Conservation (phyloP, 2,888 invertebrate species). For the Heliothis peltigera region DNA sequence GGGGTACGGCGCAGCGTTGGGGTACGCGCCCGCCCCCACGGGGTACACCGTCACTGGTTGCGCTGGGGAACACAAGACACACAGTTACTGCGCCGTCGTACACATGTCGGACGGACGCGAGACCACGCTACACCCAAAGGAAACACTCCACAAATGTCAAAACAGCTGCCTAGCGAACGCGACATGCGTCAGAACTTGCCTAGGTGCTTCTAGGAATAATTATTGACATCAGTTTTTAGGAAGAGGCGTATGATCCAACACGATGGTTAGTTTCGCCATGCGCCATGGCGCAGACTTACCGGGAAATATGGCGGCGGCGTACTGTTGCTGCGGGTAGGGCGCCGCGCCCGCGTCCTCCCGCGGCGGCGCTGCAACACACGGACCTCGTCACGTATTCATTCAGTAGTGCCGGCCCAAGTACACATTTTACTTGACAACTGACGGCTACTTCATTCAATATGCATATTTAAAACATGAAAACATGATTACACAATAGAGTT, state of each 20-base stretch:
- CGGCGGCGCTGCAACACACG: constrained; percentile 58
- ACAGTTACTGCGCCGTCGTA: neutral
- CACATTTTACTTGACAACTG: neutral
- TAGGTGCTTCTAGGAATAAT: too few relatives aligned
- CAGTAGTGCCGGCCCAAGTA: neutral
- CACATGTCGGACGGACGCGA: neutral
- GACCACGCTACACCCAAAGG: neutral
- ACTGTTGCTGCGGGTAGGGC: constrained; percentile 83
- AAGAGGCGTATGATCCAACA: too few relatives aligned
- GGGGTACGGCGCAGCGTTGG: constrained; percentile 68
- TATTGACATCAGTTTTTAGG: too few relatives aligned
- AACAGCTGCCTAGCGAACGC: too few relatives aligned
- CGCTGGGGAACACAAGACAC: constrained; percentile 29
- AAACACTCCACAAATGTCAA: neutral
- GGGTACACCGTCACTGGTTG: constrained; percentile 55
- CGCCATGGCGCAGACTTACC: constrained; percentile 50
- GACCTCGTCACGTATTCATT: neutral
- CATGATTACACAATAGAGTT: neutral
- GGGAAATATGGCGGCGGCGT: constrained; percentile 48
- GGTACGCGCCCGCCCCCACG: too few relatives aligned
- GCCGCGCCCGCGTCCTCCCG: constrained; percentile 47
- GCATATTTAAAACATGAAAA: neutral
- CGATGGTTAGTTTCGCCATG: too few relatives aligned
- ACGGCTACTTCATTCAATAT: neutral
- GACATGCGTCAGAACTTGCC: too few relatives aligned